A percentile compares a stretch with the other conserved stretches of the same genome.
phyloP scores from a whole-genome alignment of 2,888 invertebrate species.

The Theristus sp. region DNA sequence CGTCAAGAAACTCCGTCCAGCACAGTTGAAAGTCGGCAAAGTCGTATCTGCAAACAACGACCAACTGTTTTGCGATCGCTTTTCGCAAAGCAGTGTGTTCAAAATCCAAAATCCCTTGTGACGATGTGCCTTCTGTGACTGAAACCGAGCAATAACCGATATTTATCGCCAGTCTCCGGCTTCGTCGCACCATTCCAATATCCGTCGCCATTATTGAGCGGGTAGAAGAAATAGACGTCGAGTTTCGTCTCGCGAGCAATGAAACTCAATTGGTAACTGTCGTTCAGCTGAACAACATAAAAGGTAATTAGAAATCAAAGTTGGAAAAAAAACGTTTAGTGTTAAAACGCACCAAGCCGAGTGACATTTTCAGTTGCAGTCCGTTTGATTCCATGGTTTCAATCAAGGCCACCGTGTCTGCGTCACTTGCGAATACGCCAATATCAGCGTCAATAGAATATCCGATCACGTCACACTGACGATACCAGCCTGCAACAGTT shows the following conservation, averaged over 20 bases:
- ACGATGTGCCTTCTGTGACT: too few species aligned
- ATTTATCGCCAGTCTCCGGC: neutral
- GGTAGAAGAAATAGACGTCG: neutral
- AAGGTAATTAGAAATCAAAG: neutral
- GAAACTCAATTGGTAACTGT: neutral
- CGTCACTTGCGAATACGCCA: neutral
- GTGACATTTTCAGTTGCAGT: neutral
- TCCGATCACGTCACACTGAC: neutral
- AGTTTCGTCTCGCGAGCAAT: neutral
- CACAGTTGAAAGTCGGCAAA: neutral
- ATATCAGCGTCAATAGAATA: neutral
- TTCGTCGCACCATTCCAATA: neutral
- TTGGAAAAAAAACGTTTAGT: neutral
- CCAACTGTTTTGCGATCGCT: too few species aligned
- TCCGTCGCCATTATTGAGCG: neutral
- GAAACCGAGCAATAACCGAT: neutral
- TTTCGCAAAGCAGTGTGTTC: neutral
- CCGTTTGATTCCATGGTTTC: neutral
- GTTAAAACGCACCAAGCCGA: neutral
- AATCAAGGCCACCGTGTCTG: neutral
- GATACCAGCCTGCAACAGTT: slow-evolving; percentile 1
- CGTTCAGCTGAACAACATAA: neutral
- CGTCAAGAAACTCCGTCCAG: neutral
- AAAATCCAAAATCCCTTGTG: neutral
- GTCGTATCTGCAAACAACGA: neutral